A percentile compares a stretch with the other conserved stretches of the same genome.
phyloP scores from a whole-genome alignment of 2,888 invertebrate species.

The Eristalis arbustorum region DNA sequence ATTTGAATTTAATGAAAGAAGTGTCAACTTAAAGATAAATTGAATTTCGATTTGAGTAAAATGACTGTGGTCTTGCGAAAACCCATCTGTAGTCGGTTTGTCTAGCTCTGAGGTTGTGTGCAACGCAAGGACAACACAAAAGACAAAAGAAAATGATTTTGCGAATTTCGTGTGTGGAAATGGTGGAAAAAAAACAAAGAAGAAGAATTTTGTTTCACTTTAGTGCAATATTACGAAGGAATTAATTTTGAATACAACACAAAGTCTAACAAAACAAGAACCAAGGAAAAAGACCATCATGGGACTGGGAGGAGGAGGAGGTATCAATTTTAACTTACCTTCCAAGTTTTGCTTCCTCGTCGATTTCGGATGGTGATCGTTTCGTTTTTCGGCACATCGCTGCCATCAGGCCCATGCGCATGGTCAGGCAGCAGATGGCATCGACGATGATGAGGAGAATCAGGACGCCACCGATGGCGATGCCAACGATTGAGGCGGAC shows the following conservation, averaged over 20 bases:
- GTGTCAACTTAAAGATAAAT: slow-evolving; percentile 51
- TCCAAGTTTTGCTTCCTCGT: slow-evolving; percentile 91
- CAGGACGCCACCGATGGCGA: slow-evolving; percentile 90
- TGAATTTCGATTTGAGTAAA: slow-evolving; percentile 77
- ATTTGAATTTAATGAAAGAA: background rate
- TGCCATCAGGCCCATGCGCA: slow-evolving; percentile 85
- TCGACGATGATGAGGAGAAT: slow-evolving; percentile 92
- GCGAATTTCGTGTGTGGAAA: slow-evolving; percentile 31
- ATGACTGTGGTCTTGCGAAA: slow-evolving; percentile 78
- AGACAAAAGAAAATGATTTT: background rate
- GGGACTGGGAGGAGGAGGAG: background rate
- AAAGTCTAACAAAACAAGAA: slow-evolving; percentile 28
- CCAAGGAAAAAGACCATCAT: background rate
- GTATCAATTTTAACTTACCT: slow-evolving; percentile 83
- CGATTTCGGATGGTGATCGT: slow-evolving; percentile 82
- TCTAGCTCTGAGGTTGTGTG: slow-evolving; percentile 37
- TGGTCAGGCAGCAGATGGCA: slow-evolving; percentile 88
- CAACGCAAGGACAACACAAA: background rate
- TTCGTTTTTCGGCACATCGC: slow-evolving; percentile 83
- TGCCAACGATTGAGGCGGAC: slow-evolving; percentile 88
- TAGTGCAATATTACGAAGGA: slow-evolving; percentile 78
- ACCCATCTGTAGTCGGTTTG: slow-evolving; percentile 77
- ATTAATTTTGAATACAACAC: slow-evolving; percentile 37
- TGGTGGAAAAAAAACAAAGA: slow-evolving; percentile 61
- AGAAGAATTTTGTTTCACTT: slow-evolving; percentile 62